Conservation (phyloP, 2,797 vertebrate species). For the Rhinatrema bivittatum region DNA sequence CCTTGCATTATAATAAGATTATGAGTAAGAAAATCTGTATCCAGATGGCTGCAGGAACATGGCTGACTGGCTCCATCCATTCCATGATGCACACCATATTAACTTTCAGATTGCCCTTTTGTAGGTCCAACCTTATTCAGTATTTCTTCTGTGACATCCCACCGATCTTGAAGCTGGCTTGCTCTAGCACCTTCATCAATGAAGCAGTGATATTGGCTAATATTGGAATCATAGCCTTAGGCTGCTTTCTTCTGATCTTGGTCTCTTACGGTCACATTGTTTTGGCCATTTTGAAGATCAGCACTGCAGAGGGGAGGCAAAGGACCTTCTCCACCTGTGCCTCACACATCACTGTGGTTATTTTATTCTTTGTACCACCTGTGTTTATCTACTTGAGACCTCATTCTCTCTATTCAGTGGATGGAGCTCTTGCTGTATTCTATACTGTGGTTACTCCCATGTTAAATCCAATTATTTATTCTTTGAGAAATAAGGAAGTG, state of each 20-base stretch:
- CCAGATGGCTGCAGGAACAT: slow-evolving; percentile 21
- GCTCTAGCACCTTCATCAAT: slow-evolving; percentile 10
- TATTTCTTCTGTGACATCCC: slow-evolving; percentile 45
- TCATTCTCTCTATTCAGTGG: not conserved
- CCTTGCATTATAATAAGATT: slow-evolving; percentile 18
- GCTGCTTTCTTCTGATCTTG: not conserved
- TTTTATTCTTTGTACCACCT: slow-evolving; percentile 27
- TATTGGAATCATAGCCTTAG: slow-evolving; percentile 2
- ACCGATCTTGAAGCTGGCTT: slow-evolving; percentile 35
- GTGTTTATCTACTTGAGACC: slow-evolving; percentile 28
- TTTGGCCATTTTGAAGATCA: not conserved
- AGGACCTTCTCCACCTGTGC: slow-evolving; percentile 27
- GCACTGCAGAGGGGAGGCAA: slow-evolving; percentile 1
- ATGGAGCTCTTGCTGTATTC: slow-evolving; percentile 12
- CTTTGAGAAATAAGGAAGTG: slow-evolving; percentile 11
- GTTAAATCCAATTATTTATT: slow-evolving; percentile 22
- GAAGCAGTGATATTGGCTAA: slow-evolving; percentile 2
- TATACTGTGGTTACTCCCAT: slow-evolving; percentile 19
- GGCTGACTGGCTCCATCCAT: slow-evolving; percentile 27
- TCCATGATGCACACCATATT: slow-evolving; percentile 28
- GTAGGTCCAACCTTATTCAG: slow-evolving; percentile 31
- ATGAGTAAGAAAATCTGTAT: slow-evolving; percentile 22
- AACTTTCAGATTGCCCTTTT: slow-evolving; percentile 38
- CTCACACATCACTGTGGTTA: slow-evolving; percentile 16
- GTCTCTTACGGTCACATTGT: not conserved